Percentiles rank a stretch among this genome's conserved stretches.
Conservation (phyloP, 1,140 invertebrate genomes). For the Drosophila ohnishii region DNA sequence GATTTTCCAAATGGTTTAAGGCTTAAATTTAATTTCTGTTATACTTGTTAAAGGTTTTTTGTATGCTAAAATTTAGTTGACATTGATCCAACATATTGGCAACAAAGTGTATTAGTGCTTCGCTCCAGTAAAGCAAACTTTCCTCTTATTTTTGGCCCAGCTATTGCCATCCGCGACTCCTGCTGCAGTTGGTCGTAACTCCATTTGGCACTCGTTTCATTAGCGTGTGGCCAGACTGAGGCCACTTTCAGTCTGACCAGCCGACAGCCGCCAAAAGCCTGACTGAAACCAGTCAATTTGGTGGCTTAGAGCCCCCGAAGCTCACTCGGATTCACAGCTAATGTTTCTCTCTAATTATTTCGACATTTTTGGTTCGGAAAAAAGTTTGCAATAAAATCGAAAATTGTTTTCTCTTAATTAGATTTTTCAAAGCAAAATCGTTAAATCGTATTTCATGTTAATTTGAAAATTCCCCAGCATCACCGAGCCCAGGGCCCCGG, state of each 20-base stretch:
- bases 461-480: conserved; percentile 54
- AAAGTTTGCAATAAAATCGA: conserved; percentile 55
- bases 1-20: not conserved
- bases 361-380: conserved; percentile 16
- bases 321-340: conserved; percentile 3
- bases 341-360: conserved; percentile 39
- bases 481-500: conserved; percentile 6
- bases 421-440: conserved; percentile 48
- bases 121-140: not conserved
- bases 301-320: not conserved
- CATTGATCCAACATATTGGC: not conserved
- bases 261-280: conserved; percentile 8
- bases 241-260: conserved; percentile 11
- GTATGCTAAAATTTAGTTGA: not conserved
- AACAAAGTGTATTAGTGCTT: not conserved
- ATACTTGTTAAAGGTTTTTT: not conserved
- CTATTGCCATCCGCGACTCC: not conserved
- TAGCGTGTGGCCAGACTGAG: conserved; percentile 22
- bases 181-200: conserved; percentile 9
- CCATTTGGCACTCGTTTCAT: conserved; percentile 41
- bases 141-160: conserved; percentile 21
- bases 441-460: conserved; percentile 74
- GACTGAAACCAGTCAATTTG: conserved; percentile 24
- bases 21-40: not conserved
- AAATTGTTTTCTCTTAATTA: conserved; percentile 60